Base-by-base conservation (phyloP, 2,888 invertebrate species). In the Scaptodrosophila latifasciaeformis region DNA sequence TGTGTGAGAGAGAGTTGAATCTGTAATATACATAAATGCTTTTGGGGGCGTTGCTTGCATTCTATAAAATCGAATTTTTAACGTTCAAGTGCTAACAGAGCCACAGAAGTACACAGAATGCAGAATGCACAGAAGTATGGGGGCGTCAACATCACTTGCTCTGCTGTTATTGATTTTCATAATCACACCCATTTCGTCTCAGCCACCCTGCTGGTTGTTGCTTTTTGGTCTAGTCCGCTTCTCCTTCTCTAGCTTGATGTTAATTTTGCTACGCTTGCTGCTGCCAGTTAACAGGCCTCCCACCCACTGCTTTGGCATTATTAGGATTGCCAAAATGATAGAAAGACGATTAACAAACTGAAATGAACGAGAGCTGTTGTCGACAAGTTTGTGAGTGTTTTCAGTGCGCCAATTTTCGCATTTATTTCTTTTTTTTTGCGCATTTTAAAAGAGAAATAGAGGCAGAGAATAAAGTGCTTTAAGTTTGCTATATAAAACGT, bases 41-140 rank as follows among this genome's bases (percentile, higher is more conserved):
- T 56, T 55, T 62, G 69, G 63, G 75, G 72, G 78, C 72, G 71
- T 78, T 67, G 76, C 76, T 68, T 60, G 76, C 76, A 76, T 79
- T 75, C 68, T 81, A 69, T 74, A 82, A 82, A 81, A 82, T 82
- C 81, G 82, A 82, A 82, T 82, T 82, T 82, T 82, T 78, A 82
- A 82, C 82, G 82, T 79, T 76, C 72, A 82, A 82, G 78, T 66
- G 69, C 54, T 70, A 81, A 72, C 75, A 79, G 82, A 79, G 68
- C 15, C 63, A 43, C 82, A 82, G 81, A 49, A 78, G 31, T 45
- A 17, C 18, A 1, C 19, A 30, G 48, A 43, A 47, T 34, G 34
- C n/a, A n/a, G n/a, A n/a, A n/a, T n/a, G n/a, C n/a, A n/a, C n/a
- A n/a, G n/a, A n/a, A n/a, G 30, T 30, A 30, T n/a, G 1, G 30